Evolutionary conservation across 2,888 invertebrate species (phyloP).

Genomic region (Hedychridium roseum): DNA sequence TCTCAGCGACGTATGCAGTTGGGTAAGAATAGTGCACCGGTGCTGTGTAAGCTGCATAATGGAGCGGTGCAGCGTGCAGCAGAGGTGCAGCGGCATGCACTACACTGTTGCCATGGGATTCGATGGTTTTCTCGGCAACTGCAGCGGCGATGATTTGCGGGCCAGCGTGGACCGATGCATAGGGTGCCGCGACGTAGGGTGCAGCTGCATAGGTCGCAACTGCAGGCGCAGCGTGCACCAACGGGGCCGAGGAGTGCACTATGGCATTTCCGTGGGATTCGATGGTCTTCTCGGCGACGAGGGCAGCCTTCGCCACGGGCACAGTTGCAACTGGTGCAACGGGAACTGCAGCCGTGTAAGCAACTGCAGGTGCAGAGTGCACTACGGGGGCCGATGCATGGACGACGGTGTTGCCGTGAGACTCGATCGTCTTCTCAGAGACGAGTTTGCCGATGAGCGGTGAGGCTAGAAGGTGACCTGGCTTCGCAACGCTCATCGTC

Average conservation of each 20-base stretch:
- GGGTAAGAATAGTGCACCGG: conserved; percentile 11
- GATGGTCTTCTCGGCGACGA: conserved; percentile 41
- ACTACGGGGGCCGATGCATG: conserved; percentile 63
- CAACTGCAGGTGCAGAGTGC: conserved; percentile 61
- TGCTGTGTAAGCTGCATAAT: conserved; percentile 31
- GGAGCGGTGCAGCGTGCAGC: conserved; percentile 18
- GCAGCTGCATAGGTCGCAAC: neutral
- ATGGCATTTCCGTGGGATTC: conserved; percentile 44
- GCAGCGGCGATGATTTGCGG: neutral
- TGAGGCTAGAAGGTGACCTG: conserved; percentile 32
- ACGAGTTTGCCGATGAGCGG: conserved; percentile 36
- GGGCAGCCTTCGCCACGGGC: conserved; percentile 24
- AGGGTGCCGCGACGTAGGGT: neutral
- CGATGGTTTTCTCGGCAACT: neutral
- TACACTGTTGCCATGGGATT: too few species aligned
- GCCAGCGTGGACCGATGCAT: neutral
- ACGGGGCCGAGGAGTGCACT: conserved; percentile 31
- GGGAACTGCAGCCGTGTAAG: conserved; percentile 40
- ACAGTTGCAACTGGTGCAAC: conserved; percentile 51
- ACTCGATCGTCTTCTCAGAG: conserved; percentile 49
- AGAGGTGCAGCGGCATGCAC: neutral
- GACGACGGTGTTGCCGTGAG: conserved; percentile 58
- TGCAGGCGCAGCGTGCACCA: conserved; percentile 31
- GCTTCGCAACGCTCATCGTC: conserved; percentile 52
- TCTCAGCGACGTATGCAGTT: conserved; percentile 14